A percentile compares a stretch with the other conserved stretches of the same genome.
phyloP scores from a whole-genome alignment of 2,888 invertebrate genomes.

The Pristionchus arcanus region DNA sequence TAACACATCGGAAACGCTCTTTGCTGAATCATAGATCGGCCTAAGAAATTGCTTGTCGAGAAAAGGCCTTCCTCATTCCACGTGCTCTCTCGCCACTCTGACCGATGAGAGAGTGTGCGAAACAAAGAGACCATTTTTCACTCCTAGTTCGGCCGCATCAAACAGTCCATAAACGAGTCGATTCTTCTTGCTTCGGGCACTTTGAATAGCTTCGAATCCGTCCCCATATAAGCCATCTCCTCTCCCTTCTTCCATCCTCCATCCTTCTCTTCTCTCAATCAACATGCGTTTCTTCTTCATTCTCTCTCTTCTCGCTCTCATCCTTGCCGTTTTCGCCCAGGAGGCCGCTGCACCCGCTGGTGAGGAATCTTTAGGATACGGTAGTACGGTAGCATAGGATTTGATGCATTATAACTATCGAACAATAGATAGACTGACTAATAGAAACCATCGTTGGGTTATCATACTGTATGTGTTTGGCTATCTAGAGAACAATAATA shows the following conservation, averaged over 20 bases:
- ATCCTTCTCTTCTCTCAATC: background rate
- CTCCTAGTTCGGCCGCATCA: background rate
- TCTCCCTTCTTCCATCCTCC: background rate
- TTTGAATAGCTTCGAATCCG: background rate
- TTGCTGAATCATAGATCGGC: background rate
- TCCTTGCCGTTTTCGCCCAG: background rate
- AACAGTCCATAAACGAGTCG: background rate
- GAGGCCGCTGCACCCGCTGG: background rate
- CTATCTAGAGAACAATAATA: no score
- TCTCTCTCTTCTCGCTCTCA: conserved; percentile 4
- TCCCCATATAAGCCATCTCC: background rate
- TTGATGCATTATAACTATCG: no score
- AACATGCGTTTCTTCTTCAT: conserved; percentile 1
- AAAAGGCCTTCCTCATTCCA: background rate
- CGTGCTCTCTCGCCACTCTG: background rate
- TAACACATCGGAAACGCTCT: background rate
- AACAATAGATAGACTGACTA: no score
- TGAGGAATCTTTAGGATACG: background rate
- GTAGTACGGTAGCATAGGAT: background rate
- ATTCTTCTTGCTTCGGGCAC: background rate
- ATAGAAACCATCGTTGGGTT: no score
- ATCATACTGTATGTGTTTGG: no score
- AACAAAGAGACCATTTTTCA: background rate
- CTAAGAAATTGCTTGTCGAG: background rate
- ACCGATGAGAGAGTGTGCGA: background rate